Percentiles rank a stretch among this genome's conserved stretches.
phyloP scores from a whole-genome alignment of 1,140 invertebrate species.

The Anastatus disparis region DNA sequence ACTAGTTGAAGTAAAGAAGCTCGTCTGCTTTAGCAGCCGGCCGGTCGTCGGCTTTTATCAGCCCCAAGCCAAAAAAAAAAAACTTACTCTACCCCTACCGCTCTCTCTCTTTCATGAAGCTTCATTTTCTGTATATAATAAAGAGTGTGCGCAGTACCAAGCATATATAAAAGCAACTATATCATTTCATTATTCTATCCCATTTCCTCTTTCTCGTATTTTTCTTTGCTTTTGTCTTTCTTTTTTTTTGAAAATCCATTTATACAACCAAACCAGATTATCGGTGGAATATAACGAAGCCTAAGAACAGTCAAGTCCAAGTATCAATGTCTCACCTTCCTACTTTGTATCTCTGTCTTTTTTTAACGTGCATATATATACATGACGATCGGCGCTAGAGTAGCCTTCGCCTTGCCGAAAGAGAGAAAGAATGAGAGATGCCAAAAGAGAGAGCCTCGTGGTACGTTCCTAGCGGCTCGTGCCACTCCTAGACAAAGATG shows the following conservation, averaged over 20 bases:
- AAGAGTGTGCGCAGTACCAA: no score
- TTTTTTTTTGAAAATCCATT: conserved; percentile 20
- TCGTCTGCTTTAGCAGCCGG: conserved; percentile 30
- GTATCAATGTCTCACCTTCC: conserved; percentile 36
- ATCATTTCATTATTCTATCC: no score
- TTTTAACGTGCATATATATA: no score
- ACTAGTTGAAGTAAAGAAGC: no score
- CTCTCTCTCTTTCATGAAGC: no score
- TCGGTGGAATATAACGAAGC: conserved; percentile 16
- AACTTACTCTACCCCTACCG: conserved; percentile 16
- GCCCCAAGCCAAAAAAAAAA: neutral
- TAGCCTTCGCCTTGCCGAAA: conserved; percentile 7
- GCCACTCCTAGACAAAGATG: conserved; percentile 22
- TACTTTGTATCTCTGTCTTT: neutral
- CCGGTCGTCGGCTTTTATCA: conserved; percentile 30
- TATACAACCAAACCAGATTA: conserved; percentile 30
- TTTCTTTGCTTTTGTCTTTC: neutral
- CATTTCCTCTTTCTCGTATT: no score
- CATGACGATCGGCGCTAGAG: neutral
- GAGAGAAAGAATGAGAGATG: neutral
- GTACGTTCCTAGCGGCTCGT: neutral
- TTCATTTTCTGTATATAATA: no score
- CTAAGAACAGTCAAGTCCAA: conserved; percentile 32
- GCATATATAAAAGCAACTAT: no score
- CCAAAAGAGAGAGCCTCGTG: conserved; percentile 22